Evolutionary conservation across 2,113 vertebrate species (phyloP), one percentile per base, ranked within the genome.

Genomic region (Rhegmatorhina hoffmannsi): DNA sequence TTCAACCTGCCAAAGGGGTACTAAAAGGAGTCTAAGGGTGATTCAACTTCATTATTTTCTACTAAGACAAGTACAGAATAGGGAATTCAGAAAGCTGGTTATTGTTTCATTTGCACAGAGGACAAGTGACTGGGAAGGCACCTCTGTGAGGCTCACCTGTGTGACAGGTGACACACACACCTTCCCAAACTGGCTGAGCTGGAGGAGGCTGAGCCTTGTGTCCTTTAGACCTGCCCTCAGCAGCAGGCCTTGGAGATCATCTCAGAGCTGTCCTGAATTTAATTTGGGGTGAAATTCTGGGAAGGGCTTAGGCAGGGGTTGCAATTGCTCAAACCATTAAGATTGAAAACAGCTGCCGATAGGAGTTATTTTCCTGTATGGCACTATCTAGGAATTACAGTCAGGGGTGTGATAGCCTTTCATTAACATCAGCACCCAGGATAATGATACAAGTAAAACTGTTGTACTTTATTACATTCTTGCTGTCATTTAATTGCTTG

Each of bases 401-500:
- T 62, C 95, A 85, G 50, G 96, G 96, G 97, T 93, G 90, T 2
- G 28, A 95, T 95, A 94, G 90, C 87, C 95, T 93, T 96, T 96
- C 92, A 96, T 97, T 97, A 97, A 95, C 93, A 95, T 90, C 95
- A 92, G 93, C 94, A 96, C 96, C 96, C 94, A 89, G 95, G 95
- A 95, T 96, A 94, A 97, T 92, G 91, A 82, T 93, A 96, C 92
- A 91, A 93, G 82, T 77, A 64, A 96, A 94, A 91, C 86, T 70
- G 85, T 63, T 94, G 95, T 91, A 92, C 93, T 97, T 96, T 96
- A 96, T 96, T 96, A 92, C 72, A 4, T 94, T 94, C 91, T 94
- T 75, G 79, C 93, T 94, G 95, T 94, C 95, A 84, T 96, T 97
- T 97, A 97, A 97, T 96, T 97, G 95, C 93, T 79, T 33, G 79